Evolutionary conservation across 2,113 vertebrate species (phyloP).

Genomic region (Melanostigma gelatinosum): DNA sequence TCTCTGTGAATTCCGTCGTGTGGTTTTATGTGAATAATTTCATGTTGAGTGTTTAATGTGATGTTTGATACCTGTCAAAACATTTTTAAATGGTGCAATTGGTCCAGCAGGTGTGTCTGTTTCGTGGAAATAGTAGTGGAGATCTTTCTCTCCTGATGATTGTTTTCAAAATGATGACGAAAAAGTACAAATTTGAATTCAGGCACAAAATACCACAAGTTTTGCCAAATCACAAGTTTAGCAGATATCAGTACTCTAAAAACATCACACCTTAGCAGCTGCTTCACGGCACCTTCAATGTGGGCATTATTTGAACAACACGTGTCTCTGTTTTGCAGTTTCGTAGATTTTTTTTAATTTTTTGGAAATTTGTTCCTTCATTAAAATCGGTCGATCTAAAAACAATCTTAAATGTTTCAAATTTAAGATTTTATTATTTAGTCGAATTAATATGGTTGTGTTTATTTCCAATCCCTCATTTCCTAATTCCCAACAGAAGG

Average conservation of each 20-base stretch:
- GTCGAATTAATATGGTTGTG: not conserved
- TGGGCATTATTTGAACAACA: not conserved
- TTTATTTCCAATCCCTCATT: not conserved
- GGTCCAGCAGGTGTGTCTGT: not conserved
- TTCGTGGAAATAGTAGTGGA: not conserved
- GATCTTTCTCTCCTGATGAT: not conserved
- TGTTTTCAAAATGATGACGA: not conserved
- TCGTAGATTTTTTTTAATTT: not conserved
- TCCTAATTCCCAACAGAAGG: conserved; percentile 23
- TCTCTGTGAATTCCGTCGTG: too few species aligned
- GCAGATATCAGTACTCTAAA: not conserved
- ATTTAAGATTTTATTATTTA: not conserved
- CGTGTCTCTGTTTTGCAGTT: not conserved
- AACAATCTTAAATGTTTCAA: not conserved
- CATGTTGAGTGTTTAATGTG: too few species aligned
- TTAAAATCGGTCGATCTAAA: not conserved
- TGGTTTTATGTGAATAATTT: too few species aligned
- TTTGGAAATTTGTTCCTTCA: not conserved
- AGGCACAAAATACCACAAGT: not conserved
- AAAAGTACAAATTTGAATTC: not conserved
- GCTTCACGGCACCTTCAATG: not conserved
- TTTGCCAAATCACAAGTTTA: not conserved
- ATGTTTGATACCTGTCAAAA: too few species aligned
- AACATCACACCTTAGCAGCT: not conserved
- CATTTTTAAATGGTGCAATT: not conserved